phyloP scores from a whole-genome alignment of 2,888 invertebrate genomes.

The Philaethria dido region DNA sequence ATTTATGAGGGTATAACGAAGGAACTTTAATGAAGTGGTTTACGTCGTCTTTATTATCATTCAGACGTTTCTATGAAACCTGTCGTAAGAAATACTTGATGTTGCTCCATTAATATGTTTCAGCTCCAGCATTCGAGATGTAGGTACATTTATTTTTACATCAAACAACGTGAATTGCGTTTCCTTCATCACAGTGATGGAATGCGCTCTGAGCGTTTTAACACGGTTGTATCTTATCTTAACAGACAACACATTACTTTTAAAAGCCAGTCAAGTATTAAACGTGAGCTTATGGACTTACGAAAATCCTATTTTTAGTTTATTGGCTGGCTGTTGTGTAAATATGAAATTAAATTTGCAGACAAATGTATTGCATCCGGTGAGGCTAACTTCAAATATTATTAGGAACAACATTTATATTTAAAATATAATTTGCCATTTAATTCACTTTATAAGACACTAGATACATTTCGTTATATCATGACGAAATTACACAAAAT shows the following conservation, averaged over 20 bases:
- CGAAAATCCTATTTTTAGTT: slow-evolving; percentile 14
- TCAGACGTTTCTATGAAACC: background rate
- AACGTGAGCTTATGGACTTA: slow-evolving; percentile 15
- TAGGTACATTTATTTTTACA: slow-evolving; percentile 26
- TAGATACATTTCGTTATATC: too few species aligned
- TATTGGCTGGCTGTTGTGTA: background rate
- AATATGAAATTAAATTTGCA: too few species aligned
- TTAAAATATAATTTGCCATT: too few species aligned
- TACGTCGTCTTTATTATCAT: slow-evolving; percentile 14
- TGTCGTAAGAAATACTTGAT: slow-evolving; percentile 13
- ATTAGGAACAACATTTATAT: too few species aligned
- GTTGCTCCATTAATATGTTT: slow-evolving; percentile 22
- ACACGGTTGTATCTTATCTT: slow-evolving; percentile 30
- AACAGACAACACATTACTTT: slow-evolving; percentile 32
- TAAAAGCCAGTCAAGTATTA: slow-evolving; percentile 26
- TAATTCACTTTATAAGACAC: too few species aligned
- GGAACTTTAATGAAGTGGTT: slow-evolving; percentile 16
- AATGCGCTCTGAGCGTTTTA: slow-evolving; percentile 33
- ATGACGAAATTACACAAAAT: too few species aligned
- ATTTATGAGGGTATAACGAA: slow-evolving; percentile 11
- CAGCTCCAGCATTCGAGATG: slow-evolving; percentile 26
- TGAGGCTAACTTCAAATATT: too few species aligned
- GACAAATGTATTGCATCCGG: too few species aligned
- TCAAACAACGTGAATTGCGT: slow-evolving; percentile 21
- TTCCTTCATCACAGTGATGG: slow-evolving; percentile 29